Percentiles rank a stretch among this genome's conserved stretches.
These are phyloP conservation scores for Leptinotarsa haldemani DNA, from an alignment of 2,888 invertebrate species.

Conservation along the genomic window DNA sequence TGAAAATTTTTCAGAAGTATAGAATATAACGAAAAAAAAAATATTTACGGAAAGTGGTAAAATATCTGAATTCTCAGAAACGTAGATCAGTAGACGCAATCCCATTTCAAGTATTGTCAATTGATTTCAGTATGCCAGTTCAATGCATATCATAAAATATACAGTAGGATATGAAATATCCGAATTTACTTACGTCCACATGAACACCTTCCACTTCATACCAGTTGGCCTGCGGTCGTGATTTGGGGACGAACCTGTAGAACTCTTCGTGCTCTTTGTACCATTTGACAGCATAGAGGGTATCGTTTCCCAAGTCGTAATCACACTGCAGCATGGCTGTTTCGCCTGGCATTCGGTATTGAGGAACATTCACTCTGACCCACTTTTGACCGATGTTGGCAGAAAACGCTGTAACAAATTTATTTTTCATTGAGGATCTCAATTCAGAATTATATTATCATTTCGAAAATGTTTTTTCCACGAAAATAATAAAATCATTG, in stretches of 20 bases:
- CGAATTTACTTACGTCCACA: conserved; percentile 74
- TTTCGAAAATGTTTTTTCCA: too few species aligned
- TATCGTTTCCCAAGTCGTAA: conserved; percentile 69
- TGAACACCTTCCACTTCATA: conserved; percentile 77
- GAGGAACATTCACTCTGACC: conserved; percentile 65
- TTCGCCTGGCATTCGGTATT: conserved; percentile 64
- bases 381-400: conserved; percentile 54
- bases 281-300: conserved; percentile 85
- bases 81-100: too few species aligned
- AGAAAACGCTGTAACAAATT: conserved; percentile 24
- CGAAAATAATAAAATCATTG: too few species aligned
- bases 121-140: too few species aligned
- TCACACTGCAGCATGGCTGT: conserved; percentile 64
- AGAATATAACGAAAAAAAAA: too few species aligned
- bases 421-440: too few species aligned
- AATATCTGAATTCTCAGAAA: too few species aligned
- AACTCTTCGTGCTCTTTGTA: conserved; percentile 88
- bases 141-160: background rate
- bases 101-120: too few species aligned
- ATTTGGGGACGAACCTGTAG: conserved; percentile 82
- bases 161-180: background rate
- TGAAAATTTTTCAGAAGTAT: too few species aligned
- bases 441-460: too few species aligned
- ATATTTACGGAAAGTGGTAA: too few species aligned
- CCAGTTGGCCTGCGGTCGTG: conserved; percentile 76